Base-by-base conservation (phyloP, 1,140 invertebrate species). In the Brachionus rubens region DNA sequence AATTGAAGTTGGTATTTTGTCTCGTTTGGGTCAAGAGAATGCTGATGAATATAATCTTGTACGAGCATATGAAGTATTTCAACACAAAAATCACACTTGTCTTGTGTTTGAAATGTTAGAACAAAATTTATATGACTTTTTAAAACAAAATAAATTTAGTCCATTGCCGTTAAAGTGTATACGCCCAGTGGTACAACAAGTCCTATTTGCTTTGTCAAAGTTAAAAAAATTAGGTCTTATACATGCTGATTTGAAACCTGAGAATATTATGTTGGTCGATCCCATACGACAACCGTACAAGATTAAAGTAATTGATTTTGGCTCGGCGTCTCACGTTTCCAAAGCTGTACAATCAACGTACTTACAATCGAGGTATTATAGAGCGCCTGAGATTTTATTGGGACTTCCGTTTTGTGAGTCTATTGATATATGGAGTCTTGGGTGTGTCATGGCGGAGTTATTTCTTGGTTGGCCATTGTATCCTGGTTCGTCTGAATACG, bases 371-470 rank as follows among this genome's bases (percentile, higher is more conserved):
- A 89, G 97, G 82, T 99, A 99, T 83, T 99, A 99, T 86, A 90
- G 87, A 78, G 97, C 97, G 26, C 97, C 97, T 0, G 97, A 99
- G 86, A 99, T 99, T 80, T 96, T 99, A 82, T 87, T 99, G 54
- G 96, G 90, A 76, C 87, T 99, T 79, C 96, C 95, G 56, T 99
- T 99, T 86, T 97, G 94, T 87, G 97, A 99, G 86, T 94, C 96
- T 3, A 99, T 99, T 80, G 97, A 99, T 85, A 99, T 99, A 96
- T 99, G 97, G 97, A 98, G 96, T 0, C 87, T 99, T 72, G 97
- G 97, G 24, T 99, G 97, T 86, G 97, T 99, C 68, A 96, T 99
- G 21, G 97, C 97, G 2, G 97, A 99, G 84, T 87, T 99, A 59
- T 99, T 99, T 86, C 88, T 99, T 16, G 97, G 97, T 76, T 99